Evolutionary conservation across 2,113 vertebrate species (phyloP).

Genomic region (Psittacula cyanocephala): DNA sequence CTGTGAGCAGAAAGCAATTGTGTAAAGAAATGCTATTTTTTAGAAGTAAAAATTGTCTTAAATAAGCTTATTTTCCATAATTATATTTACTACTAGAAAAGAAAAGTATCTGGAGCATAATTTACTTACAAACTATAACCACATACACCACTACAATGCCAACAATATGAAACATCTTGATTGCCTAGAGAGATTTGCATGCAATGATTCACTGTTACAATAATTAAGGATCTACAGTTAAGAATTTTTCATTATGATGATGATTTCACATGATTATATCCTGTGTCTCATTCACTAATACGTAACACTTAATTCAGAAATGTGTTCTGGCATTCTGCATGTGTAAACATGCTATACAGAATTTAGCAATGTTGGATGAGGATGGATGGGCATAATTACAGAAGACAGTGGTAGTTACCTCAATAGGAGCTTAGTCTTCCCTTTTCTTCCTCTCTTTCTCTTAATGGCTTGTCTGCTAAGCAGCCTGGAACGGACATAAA

Average conservation of each 20-base stretch:
- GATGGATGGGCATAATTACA: neutral
- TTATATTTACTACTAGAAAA: neutral
- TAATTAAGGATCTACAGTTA: slow-evolving; percentile 50
- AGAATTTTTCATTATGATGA: slow-evolving; percentile 13
- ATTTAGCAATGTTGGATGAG: neutral
- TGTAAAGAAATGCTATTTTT: neutral
- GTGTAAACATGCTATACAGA: neutral
- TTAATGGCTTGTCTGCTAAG: neutral
- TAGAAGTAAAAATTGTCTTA: neutral
- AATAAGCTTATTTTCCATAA: neutral
- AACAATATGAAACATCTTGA: slow-evolving; percentile 16
- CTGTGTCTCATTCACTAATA: neutral
- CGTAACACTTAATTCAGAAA: neutral
- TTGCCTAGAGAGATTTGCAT: neutral
- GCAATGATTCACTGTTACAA: neutral
- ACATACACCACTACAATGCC: neutral
- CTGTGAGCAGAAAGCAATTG: neutral
- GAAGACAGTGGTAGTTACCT: neutral
- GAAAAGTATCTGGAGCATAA: neutral
- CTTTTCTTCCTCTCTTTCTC: neutral
- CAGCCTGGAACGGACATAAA: neutral
- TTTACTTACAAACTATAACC: neutral
- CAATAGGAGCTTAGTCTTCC: neutral
- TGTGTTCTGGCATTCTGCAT: neutral
- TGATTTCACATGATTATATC: neutral